Base-by-base conservation (phyloP, 2,113 vertebrate species). In the Pholis gunnellus region DNA sequence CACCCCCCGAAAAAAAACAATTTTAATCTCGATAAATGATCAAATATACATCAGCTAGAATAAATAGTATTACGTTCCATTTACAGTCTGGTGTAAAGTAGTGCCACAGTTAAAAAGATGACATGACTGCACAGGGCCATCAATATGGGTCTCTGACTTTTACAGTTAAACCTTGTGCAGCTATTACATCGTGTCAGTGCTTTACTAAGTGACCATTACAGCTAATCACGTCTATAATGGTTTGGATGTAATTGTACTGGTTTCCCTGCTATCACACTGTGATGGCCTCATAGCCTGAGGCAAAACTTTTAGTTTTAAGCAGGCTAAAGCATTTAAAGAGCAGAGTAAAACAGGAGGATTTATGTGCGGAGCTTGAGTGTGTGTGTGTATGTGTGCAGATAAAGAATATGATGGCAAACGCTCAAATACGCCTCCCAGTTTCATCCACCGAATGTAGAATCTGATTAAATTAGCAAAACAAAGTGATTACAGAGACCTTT, bases 191-290 rank as follows among this genome's bases (percentile, higher is more conserved):
- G 22, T 86, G 75, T 85, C 71, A 87, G 64, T 82, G 87, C 81
- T 82, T 86, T 77, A 69, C 79, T 90, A 91, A 91, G 86, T 84
- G 86, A 86, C 87, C 76, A 88, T 91, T 91, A 83, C 60, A 83
- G 84, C 73, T 87, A 90, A 93, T 92, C 79, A 84, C 50, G 2
- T 69, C 86, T 78, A 73, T 56, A 88, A 92, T 64, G 65, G 66
- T 9, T 11, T 46, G 67, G 75, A 90, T 69, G 68, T 83, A 66
- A 91, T 90, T 87, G 85, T 31, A 56, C 68, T 71, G 72, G 70
- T 81, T 89, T 85, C 54, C 70, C 11, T 15, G 20, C 79, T 52
- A 81, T 57, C 72, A 75, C 61, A 80, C 31, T 13, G 71, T 78
- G 69, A 75, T 61, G 48, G 38, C 50, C 54, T 75, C 38, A 68